Evolutionary conservation across 2,113 vertebrate species (phyloP).

Genomic region (Apaloderma vittatum): DNA sequence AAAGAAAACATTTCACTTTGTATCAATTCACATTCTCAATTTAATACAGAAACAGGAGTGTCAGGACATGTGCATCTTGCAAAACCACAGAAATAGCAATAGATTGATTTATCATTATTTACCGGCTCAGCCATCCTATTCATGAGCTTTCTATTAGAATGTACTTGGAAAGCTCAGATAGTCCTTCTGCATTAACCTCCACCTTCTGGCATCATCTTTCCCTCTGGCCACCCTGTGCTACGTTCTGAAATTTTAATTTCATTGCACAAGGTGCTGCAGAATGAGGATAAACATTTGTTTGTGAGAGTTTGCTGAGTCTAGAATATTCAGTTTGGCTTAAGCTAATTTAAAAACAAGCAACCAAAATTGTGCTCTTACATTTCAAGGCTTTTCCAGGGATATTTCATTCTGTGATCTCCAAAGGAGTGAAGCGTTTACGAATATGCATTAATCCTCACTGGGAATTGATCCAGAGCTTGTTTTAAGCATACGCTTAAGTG

Average conservation of each 20-base stretch:
- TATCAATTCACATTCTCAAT: constrained; percentile 52
- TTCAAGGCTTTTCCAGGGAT: constrained; percentile 12
- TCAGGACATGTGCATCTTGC: constrained; percentile 26
- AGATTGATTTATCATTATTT: constrained; percentile 55
- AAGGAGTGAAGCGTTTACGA: constrained; percentile 28
- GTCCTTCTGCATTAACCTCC: constrained; percentile 35
- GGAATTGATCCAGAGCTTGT: constrained; percentile 68
- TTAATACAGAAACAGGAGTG: constrained; percentile 36
- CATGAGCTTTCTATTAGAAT: not conserved
- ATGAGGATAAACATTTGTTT: constrained; percentile 45
- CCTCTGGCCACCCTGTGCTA: not conserved
- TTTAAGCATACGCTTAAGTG: constrained; percentile 72
- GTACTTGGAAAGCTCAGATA: constrained; percentile 28
- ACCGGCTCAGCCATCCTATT: not conserved
- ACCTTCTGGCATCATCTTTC: constrained; percentile 23
- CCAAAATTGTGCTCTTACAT: constrained; percentile 11
- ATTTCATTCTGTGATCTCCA: constrained; percentile 29
- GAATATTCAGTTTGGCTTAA: constrained; percentile 24
- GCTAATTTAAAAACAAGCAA: constrained; percentile 20
- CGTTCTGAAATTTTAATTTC: constrained; percentile 29
- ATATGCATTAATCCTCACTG: constrained; percentile 63
- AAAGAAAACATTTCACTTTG: constrained; percentile 50
- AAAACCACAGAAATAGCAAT: constrained; percentile 7
- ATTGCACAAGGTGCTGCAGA: constrained; percentile 18
- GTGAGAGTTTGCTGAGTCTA: constrained; percentile 23